These are phyloP conservation scores for Zaprionus capensis DNA, from an alignment of 1,140 invertebrate species.

Conservation along the genomic window DNA sequence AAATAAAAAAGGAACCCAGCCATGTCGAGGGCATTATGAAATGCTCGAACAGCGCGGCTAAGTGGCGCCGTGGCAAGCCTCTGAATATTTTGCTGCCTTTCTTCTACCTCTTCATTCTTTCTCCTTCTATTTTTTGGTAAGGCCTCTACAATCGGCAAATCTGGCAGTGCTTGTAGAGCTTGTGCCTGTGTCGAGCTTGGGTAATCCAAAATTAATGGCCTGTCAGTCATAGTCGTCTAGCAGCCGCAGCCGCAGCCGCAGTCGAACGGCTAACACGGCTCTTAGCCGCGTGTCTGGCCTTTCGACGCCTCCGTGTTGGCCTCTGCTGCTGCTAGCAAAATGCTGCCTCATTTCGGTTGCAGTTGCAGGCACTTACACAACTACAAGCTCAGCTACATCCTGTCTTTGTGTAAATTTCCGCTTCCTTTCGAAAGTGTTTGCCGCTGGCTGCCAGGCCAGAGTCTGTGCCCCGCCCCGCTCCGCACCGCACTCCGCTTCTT, in stretches of 20 bases:
- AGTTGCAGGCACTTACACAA: slow-evolving; percentile 45
- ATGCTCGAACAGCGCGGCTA: slow-evolving; percentile 48
- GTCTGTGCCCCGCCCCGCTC: neutral
- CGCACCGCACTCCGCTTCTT: slow-evolving; percentile 5
- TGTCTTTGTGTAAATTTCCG: slow-evolving; percentile 80
- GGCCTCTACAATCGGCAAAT: slow-evolving; percentile 44
- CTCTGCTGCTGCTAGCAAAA: slow-evolving; percentile 52
- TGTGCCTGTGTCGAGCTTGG: slow-evolving; percentile 49
- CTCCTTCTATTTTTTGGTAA: slow-evolving; percentile 3
- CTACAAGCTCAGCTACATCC: slow-evolving; percentile 67
- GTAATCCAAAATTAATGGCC: slow-evolving; percentile 81
- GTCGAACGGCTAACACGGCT: slow-evolving; percentile 17
- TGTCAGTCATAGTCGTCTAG: slow-evolving; percentile 69
- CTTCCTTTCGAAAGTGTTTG: slow-evolving; percentile 62
- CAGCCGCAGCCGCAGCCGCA: slow-evolving; percentile 26
- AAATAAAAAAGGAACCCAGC: slow-evolving; percentile 27
- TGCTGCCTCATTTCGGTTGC: slow-evolving; percentile 55
- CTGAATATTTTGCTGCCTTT: slow-evolving; percentile 49
- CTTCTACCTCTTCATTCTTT: neutral
- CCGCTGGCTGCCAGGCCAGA: slow-evolving; percentile 30
- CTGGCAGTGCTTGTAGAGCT: slow-evolving; percentile 48
- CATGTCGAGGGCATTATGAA: slow-evolving; percentile 50
- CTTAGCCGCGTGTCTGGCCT: slow-evolving; percentile 50
- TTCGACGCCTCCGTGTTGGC: slow-evolving; percentile 37
- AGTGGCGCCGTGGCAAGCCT: slow-evolving; percentile 49